These are phyloP conservation scores for Drosophila fuyamai DNA, from an alignment of 1,140 invertebrate species.

Conservation along the genomic window DNA sequence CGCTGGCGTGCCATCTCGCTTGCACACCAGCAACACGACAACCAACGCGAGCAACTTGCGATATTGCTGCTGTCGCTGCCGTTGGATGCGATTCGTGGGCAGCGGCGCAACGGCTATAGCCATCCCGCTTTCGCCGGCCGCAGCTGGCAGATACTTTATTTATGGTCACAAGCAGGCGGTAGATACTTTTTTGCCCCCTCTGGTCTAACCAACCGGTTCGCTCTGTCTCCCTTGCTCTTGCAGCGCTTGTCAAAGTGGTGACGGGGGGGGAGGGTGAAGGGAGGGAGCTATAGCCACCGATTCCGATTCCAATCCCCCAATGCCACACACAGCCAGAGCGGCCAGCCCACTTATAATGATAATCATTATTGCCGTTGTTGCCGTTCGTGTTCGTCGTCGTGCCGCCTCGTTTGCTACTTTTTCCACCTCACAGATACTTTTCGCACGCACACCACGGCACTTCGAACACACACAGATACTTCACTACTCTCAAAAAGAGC, in stretches of 20 bases:
- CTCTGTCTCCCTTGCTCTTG: slow-evolving; percentile 47
- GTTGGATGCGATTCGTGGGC: slow-evolving; percentile 68
- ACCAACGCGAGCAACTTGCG: slow-evolving; percentile 48
- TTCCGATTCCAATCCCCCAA: slow-evolving; percentile 3
- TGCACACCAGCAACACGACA: slow-evolving; percentile 23
- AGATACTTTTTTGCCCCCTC: slow-evolving; percentile 34
- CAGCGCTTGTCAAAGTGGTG: background rate
- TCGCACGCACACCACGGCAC: background rate
- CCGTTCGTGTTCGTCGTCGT: slow-evolving; percentile 64
- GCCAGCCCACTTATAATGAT: slow-evolving; percentile 83
- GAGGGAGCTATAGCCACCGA: slow-evolving; percentile 30
- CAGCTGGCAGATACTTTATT: slow-evolving; percentile 80
- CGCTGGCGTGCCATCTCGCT: slow-evolving; percentile 27
- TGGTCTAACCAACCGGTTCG: slow-evolving; percentile 67
- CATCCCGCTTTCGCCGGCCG: slow-evolving; percentile 54
- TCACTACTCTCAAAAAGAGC: slow-evolving; percentile 5
- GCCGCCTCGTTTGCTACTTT: slow-evolving; percentile 67
- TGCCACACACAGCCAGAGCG: slow-evolving; percentile 56
- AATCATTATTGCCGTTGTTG: slow-evolving; percentile 83
- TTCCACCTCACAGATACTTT: slow-evolving; percentile 50
- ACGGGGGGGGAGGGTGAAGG: background rate
- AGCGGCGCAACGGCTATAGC: slow-evolving; percentile 22
- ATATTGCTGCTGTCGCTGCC: slow-evolving; percentile 22
- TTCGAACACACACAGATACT: slow-evolving; percentile 17
- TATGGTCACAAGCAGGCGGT: slow-evolving; percentile 67